Base-by-base conservation (phyloP, 2,113 vertebrate genomes). In the Syrrhaptes paradoxus region DNA sequence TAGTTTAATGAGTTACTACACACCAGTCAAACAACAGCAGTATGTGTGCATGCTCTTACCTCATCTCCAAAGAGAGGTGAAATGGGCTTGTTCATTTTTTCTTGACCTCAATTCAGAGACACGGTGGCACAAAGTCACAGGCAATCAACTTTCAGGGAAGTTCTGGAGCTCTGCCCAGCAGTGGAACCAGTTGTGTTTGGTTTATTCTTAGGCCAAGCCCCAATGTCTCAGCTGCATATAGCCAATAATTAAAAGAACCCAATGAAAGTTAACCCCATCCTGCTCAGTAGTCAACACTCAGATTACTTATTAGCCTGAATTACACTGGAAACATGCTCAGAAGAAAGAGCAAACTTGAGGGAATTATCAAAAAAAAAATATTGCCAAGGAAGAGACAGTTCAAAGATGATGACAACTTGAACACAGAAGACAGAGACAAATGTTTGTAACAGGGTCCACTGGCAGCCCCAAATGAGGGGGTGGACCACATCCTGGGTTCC, bases 1-100 rank as follows among this genome's bases (percentile, higher is more conserved):
- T 9, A 29, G 82, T 25, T 95, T 95, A 94, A 94, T 97, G 46
- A 93, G 48, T 95, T 73, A 96, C 96, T 38, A 76, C 2, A 6
- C 36, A 28, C 26, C 58, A 67, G 51, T 52, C 70, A 62, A 87
- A 72, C 48, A 87, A 9, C 48, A 90, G 62, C 34, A 75, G 21
- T 12, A 31, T 3, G 28, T 20, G 62, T 59, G 20, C 52, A 2
- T 19, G 10, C 43, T 92, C 90, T 94, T 87, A 90, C 92, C 87
- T 80, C 63, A 80, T 36, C 19, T 51, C 55, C 82, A 43, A 36
- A 25, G 45, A 13, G 38, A n/a, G 41, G 6, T 58, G 25, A 36
- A 79, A 54, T 28, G 34, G 31, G 13, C 19, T 75, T 32, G 21
- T 26, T 52, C 32, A 6, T 48, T 68, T 26, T 62, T 51, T 26